Conservation (phyloP, 2,888 invertebrate species). For the Cryptophagus acutangulus region DNA sequence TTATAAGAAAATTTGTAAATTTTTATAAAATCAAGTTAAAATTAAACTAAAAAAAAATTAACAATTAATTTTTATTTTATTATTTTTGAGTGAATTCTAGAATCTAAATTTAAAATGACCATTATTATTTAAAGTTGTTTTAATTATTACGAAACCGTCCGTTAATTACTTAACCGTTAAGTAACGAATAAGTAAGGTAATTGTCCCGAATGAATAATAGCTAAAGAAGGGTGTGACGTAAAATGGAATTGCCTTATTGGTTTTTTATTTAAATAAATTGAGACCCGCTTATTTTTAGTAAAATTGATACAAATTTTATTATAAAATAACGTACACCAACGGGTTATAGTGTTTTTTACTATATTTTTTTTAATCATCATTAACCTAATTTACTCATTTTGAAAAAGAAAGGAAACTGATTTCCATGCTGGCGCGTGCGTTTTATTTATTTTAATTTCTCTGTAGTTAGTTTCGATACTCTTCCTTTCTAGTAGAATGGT, state of each 20-base stretch:
- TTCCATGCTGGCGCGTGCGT: slow-evolving; percentile 51
- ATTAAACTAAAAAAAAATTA: too few species aligned
- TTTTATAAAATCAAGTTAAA: too few species aligned
- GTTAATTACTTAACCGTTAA: too few species aligned
- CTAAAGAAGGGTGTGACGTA: too few species aligned
- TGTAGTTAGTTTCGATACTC: slow-evolving; percentile 30
- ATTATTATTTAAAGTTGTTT: too few species aligned
- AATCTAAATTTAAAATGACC: too few species aligned
- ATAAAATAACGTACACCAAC: slow-evolving; percentile 42
- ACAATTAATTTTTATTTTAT: too few species aligned
- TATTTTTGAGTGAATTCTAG: too few species aligned
- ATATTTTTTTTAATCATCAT: slow-evolving; percentile 11
- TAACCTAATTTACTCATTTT: slow-evolving; percentile 2
- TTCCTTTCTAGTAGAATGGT: slow-evolving; percentile 4
- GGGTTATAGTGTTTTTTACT: slow-evolving; percentile 40
- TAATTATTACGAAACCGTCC: too few species aligned
- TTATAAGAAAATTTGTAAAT: too few species aligned
- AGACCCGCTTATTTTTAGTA: background rate
- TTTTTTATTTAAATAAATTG: slow-evolving; percentile 2
- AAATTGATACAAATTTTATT: slow-evolving; percentile 15
- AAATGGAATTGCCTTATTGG: slow-evolving; percentile 15
- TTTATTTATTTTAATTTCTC: slow-evolving; percentile 21
- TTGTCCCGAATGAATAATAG: too few species aligned
- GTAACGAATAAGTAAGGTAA: too few species aligned
- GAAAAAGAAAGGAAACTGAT: slow-evolving; percentile 32